Evolutionary conservation across 2,113 vertebrate genomes (phyloP).

Genomic region (Anarrhichthys ocellatus): DNA sequence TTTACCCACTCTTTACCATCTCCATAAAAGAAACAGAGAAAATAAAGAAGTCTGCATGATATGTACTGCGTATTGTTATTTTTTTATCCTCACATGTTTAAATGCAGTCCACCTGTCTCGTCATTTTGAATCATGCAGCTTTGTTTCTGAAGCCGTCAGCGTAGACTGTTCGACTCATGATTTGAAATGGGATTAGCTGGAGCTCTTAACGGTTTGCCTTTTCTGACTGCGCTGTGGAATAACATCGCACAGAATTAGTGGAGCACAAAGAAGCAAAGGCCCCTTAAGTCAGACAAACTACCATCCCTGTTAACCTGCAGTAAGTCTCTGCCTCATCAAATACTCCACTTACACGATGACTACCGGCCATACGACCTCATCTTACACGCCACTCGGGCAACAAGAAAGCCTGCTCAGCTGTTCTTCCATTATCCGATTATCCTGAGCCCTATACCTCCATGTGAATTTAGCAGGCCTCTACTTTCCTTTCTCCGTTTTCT

Average conservation of each 20-base stretch:
- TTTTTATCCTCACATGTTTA: neutral
- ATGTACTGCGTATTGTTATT: neutral
- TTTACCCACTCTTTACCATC: neutral
- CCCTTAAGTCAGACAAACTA: neutral
- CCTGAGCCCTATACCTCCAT: slow-evolving; percentile 39
- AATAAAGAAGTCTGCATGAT: slow-evolving; percentile 24
- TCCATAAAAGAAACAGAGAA: neutral
- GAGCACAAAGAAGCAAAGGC: neutral
- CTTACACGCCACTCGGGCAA: slow-evolving; percentile 62
- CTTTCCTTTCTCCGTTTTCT: slow-evolving; percentile 28
- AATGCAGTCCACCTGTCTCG: neutral
- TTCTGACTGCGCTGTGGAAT: neutral
- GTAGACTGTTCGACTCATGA: neutral
- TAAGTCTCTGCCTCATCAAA: slow-evolving; percentile 15
- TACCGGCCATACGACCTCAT: slow-evolving; percentile 68
- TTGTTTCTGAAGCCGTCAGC: neutral
- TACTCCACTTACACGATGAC: slow-evolving; percentile 39
- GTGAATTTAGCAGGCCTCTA: slow-evolving; percentile 18
- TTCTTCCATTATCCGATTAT: slow-evolving; percentile 70
- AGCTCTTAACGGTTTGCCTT: neutral
- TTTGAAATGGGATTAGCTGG: slow-evolving; percentile 12
- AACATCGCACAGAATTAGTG: slow-evolving; percentile 1
- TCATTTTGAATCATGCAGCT: neutral
- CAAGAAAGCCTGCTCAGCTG: slow-evolving; percentile 63
- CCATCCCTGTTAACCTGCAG: slow-evolving; percentile 16